A percentile compares a stretch with the other conserved stretches of the same genome.
Evolutionary conservation across 2,888 invertebrate genomes (phyloP).

Genomic region (Julus scandinavius): DNA sequence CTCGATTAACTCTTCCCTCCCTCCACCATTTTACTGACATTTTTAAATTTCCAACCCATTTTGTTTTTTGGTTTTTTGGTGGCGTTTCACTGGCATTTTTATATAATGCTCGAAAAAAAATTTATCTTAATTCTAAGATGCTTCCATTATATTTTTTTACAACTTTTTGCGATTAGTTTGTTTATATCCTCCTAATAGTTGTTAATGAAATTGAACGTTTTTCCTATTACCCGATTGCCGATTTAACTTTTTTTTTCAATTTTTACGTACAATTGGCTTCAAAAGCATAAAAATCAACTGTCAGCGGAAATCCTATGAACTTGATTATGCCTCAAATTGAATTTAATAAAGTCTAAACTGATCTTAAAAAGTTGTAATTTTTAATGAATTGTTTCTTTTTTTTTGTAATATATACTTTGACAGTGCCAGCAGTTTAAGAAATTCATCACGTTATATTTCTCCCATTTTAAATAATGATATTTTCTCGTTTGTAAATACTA

Average conservation of each 20-base stretch:
- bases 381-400: not conserved
- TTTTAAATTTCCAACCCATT: not conserved
- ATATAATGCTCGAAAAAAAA: not conserved
- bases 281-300: not conserved
- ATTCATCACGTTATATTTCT: not conserved
- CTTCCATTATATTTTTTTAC: slow-evolving; percentile 16
- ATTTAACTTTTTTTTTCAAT: not conserved
- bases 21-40: not conserved
- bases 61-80: not conserved
- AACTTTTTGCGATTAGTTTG: slow-evolving; percentile 18
- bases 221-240: not conserved
- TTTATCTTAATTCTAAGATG: not conserved
- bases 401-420: not conserved
- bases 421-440: not conserved
- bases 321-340: not conserved
- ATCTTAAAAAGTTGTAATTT: slow-evolving; percentile 33
- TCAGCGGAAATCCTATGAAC: not conserved
- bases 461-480: not conserved
- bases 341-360: slow-evolving; percentile 24
- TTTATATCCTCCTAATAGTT: not conserved
- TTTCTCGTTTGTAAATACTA: slow-evolving; percentile 24
- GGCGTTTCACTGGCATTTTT: not conserved
- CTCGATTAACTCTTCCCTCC: not conserved
- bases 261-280: not conserved
- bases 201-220: not conserved